phyloP scores from a whole-genome alignment of 2,888 invertebrate species.

The Lucinisca nassula region DNA sequence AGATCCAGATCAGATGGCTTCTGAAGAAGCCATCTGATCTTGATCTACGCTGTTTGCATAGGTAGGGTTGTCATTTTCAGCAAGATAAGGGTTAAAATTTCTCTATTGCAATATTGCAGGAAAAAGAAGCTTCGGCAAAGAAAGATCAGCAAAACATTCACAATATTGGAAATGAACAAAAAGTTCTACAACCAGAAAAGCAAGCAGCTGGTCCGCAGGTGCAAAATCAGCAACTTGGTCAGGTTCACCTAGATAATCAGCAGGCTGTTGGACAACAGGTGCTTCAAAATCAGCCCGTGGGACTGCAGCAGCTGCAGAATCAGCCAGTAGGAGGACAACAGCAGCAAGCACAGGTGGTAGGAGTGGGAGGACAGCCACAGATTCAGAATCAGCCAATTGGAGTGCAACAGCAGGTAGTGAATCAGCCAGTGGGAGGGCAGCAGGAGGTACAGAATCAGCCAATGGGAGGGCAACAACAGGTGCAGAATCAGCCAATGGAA shows the following conservation, averaged over 20 bases:
- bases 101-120: too few species aligned
- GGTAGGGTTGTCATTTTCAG: too few species aligned
- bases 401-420: not conserved
- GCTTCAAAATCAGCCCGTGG: not conserved
- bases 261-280: not conserved
- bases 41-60: too few species aligned
- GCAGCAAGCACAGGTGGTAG: not conserved
- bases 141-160: not conserved
- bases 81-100: too few species aligned
- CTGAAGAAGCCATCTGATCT: too few species aligned
- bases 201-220: not conserved
- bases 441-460: not conserved
- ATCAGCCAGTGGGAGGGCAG: not conserved
- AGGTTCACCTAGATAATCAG: not conserved
- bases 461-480: not conserved
- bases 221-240: not conserved
- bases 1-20: too few species aligned
- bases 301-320: not conserved
- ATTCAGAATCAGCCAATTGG: not conserved
- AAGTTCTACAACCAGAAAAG: too few species aligned
- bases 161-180: not conserved
- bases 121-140: conserved; percentile 11
- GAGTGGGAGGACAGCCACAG: not conserved
- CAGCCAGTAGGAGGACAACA: not conserved
- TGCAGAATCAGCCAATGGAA: conserved; percentile 3